These are phyloP conservation scores for Kryptolebias ocellatus DNA, from an alignment of 2,797 vertebrate genomes.

Conservation along the genomic window DNA sequence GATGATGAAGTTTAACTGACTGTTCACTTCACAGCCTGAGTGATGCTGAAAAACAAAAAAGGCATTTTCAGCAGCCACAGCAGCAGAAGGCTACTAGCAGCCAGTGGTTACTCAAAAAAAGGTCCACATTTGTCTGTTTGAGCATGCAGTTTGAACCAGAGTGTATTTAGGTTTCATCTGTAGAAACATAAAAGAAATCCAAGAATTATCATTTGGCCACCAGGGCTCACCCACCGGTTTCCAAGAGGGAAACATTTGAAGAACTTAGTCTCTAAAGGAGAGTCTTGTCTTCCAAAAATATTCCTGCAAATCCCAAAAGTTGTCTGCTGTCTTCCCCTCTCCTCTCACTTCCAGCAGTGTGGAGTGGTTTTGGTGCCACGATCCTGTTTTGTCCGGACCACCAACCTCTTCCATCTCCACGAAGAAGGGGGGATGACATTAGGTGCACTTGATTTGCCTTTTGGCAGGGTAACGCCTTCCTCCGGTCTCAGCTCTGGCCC, in stretches of 20 bases:
- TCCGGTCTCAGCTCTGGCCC: conserved; percentile 91
- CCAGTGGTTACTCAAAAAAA: conserved; percentile 40
- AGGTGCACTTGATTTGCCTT: conserved; percentile 38
- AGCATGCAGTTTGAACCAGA: conserved; percentile 63
- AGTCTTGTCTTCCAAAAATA: conserved; percentile 43
- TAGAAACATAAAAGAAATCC: conserved; percentile 44
- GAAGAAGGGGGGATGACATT: conserved; percentile 10
- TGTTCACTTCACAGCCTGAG: conserved; percentile 63
- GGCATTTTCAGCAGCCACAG: conserved; percentile 35
- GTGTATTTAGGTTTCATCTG: conserved; percentile 35
- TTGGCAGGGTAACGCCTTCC: background rate
- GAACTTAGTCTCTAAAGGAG: conserved; percentile 19
- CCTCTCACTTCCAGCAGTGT: conserved; percentile 34
- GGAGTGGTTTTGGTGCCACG: conserved; percentile 37
- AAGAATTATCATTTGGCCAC: conserved; percentile 43
- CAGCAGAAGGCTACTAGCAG: conserved; percentile 46
- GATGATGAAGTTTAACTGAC: conserved; percentile 41
- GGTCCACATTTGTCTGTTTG: conserved; percentile 45
- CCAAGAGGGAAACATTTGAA: conserved; percentile 23
- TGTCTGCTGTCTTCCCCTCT: conserved; percentile 24
- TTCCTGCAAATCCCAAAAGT: conserved; percentile 33
- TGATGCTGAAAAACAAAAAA: conserved; percentile 38
- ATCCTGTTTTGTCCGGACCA: conserved; percentile 45
- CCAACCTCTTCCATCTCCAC: conserved; percentile 37
- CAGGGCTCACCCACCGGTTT: conserved; percentile 51